Evolutionary conservation across 1,140 invertebrate species (phyloP).

Genomic region (Formica selysi): DNA sequence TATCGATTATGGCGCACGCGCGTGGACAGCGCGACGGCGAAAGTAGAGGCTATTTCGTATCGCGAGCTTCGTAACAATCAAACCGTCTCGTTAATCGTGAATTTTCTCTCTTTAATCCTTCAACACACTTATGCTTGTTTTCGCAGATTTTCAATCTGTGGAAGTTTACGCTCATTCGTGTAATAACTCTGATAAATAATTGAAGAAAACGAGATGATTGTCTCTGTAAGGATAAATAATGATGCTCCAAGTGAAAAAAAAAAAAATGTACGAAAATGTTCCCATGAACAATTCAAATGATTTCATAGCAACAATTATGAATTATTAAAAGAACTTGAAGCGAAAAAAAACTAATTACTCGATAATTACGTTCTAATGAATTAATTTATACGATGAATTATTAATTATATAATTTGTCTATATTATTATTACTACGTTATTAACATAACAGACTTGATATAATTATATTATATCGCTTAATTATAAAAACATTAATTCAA

Average conservation of each 20-base stretch:
- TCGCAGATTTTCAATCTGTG: neutral
- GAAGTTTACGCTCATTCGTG: neutral
- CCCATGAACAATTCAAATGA: neutral
- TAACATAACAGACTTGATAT: neutral
- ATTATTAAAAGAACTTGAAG: neutral
- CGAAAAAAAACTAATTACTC: no score
- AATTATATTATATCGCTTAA: no score
- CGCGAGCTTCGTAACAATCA: conserved; percentile 23
- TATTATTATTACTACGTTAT: neutral
- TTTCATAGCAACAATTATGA: neutral
- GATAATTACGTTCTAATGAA: no score
- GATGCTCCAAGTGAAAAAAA: neutral
- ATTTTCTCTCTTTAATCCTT: conserved; percentile 50
- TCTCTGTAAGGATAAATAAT: neutral
- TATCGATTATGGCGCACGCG: conserved; percentile 63
- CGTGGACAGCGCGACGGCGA: conserved; percentile 43
- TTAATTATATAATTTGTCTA: neutral
- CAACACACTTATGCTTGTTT: neutral
- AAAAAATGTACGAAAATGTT: neutral
- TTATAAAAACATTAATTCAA: neutral
- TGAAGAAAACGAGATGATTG: neutral
- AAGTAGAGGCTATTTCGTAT: conserved; percentile 51
- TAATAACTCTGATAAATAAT: neutral
- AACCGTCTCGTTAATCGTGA: conserved; percentile 4
- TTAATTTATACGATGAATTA: no score